Evolutionary conservation across 1,140 invertebrate species (phyloP).

Genomic region (Zaprionus vittiger): DNA sequence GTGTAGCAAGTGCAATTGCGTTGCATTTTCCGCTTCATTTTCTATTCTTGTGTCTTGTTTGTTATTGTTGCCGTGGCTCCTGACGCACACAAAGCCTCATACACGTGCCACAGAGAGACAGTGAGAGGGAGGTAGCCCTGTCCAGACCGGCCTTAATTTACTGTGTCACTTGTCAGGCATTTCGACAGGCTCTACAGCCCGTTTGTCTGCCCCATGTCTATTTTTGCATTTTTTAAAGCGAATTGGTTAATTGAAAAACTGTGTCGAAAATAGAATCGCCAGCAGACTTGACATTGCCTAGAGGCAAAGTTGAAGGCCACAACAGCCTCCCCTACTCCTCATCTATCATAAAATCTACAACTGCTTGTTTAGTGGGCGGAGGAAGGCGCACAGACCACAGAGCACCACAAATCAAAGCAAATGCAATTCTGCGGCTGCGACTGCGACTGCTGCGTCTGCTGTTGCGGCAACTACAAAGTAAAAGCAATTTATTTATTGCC

Average conservation of each 20-base stretch:
- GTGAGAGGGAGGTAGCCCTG: slow-evolving; percentile 2
- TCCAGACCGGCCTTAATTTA: slow-evolving; percentile 51
- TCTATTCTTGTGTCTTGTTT: slow-evolving; percentile 26
- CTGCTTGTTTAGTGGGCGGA: background rate
- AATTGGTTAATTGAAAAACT: slow-evolving; percentile 71
- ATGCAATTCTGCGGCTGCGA: slow-evolving; percentile 53
- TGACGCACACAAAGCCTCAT: slow-evolving; percentile 49
- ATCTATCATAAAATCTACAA: slow-evolving; percentile 29
- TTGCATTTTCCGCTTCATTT: slow-evolving; percentile 46
- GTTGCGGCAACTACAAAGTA: slow-evolving; percentile 47
- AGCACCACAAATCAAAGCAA: slow-evolving; percentile 56
- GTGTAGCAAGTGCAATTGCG: slow-evolving; percentile 56
- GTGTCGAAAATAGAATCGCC: slow-evolving; percentile 58
- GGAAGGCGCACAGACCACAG: background rate
- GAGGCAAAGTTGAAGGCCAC: slow-evolving; percentile 70
- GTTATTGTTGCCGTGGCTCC: slow-evolving; percentile 12
- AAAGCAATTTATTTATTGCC: slow-evolving; percentile 70
- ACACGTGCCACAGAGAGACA: slow-evolving; percentile 52
- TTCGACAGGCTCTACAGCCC: slow-evolving; percentile 45
- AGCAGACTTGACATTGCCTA: slow-evolving; percentile 68
- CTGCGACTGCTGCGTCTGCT: background rate
- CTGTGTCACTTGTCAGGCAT: slow-evolving; percentile 68
- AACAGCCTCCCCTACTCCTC: background rate
- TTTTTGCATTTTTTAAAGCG: slow-evolving; percentile 39
- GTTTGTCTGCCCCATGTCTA: slow-evolving; percentile 25